Conservation (phyloP, 2,113 vertebrate species). For the Hemichromis elongatus region DNA sequence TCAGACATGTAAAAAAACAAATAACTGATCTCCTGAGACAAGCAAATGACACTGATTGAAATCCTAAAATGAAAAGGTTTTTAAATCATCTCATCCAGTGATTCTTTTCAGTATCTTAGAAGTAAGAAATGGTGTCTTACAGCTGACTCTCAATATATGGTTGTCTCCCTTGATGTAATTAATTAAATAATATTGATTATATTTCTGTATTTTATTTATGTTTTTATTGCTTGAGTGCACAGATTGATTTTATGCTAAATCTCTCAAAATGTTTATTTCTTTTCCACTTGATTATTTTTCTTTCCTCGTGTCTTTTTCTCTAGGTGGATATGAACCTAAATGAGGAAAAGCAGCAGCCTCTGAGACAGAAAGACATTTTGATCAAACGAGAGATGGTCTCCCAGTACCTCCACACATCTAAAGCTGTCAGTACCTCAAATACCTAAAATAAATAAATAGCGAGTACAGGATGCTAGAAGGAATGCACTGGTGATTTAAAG, state of each 20-base stretch:
- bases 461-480: background rate
- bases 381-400: slow-evolving; percentile 88
- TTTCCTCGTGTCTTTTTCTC: background rate
- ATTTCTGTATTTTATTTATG: background rate
- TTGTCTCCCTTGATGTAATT: background rate
- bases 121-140: background rate
- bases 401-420: slow-evolving; percentile 83
- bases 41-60: background rate
- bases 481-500: background rate
- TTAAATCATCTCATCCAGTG: background rate
- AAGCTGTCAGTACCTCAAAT: slow-evolving; percentile 74
- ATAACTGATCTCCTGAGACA: background rate
- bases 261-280: background rate
- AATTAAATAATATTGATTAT: background rate
- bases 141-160: background rate
- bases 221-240: background rate
- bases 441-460: background rate
- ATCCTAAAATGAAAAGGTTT: background rate
- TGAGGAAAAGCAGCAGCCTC: slow-evolving; percentile 81
- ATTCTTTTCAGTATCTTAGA: background rate
- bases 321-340: slow-evolving; percentile 90
- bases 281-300: background rate
- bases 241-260: background rate
- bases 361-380: slow-evolving; percentile 78
- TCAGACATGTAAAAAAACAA: background rate